These are phyloP conservation scores for Teleopsis dalmanni DNA, from an alignment of 1,140 invertebrate species.

Conservation along the genomic window DNA sequence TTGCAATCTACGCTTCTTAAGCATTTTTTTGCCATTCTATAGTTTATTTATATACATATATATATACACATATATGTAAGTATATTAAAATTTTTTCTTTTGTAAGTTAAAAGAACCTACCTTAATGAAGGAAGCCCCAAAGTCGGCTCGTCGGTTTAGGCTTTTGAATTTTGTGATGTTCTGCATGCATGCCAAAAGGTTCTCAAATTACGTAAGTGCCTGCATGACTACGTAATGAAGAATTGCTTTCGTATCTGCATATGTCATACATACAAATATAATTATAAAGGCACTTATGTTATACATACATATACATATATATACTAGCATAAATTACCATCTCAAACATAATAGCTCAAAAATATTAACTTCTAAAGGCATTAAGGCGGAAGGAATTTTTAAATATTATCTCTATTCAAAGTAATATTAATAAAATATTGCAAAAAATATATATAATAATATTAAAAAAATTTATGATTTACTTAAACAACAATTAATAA, in stretches of 20 bases:
- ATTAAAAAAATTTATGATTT: no score
- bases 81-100: slow-evolving; percentile 2
- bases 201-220: background rate
- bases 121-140: slow-evolving; percentile 16
- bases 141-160: slow-evolving; percentile 16
- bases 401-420: no score
- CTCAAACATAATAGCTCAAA: no score
- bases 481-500: no score
- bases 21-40: no score
- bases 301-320: background rate
- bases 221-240: slow-evolving; percentile 1
- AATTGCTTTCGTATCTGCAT: background rate
- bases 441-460: no score
- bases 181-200: no score
- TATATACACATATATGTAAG: slow-evolving; percentile 4
- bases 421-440: no score
- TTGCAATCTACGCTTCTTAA: no score
- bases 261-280: background rate
- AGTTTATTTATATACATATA: background rate
- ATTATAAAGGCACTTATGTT: background rate
- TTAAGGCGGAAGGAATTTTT: no score
- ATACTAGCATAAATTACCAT: background rate
- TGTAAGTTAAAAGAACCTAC: slow-evolving; percentile 4
- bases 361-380: no score
- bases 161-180: no score